Evolutionary conservation across 2,888 invertebrate species (phyloP), one percentile per base, ranked within the genome.

Genomic region (Catocala sponsa): DNA sequence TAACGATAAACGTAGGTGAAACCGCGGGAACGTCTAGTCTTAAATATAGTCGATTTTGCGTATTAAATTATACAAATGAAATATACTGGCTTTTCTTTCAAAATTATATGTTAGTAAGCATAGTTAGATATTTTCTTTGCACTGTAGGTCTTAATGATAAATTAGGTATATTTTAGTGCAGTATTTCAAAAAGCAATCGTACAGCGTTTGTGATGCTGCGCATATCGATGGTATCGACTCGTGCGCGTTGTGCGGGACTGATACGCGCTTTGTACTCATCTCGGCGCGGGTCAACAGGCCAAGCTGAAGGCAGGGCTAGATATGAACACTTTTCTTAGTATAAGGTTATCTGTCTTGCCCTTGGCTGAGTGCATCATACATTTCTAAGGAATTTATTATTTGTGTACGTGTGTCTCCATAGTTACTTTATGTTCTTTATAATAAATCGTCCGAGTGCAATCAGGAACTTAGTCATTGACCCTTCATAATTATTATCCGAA

Each of bases 301-400:
- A 61, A 52, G 50, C 63, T 61, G 70, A 54, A 63, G 67, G 68
- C 66, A 58, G 55, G 48, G 54, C 13, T 58, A 63, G 60, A 69
- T 74, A 78, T 70, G 62, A 68, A 64, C 59, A 68, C 77, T 71
- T 70, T 80, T 74, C 72, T 64, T 58, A 52, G 67, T 64, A 65
- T 25, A 44, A 55, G 81, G 84, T 83, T 83, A 83, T 83, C 83
- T 55, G 51, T 61, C 32, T 59, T 74, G 69, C 54, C 70, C 74
- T 67, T 47, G 55, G 35, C 58, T 55, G 43, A 44, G 33, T 47
- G 13, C 35, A 12, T 38, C 55, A 49, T 60, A 53, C 38, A 46
- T 15, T 12, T 44, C 12, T n/a, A 44, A 5, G 4, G 12, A n/a
- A 12, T 44, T 6, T 52, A 52, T 5, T 2, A 41, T 41, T 33